Evolutionary conservation across 2,888 invertebrate species (phyloP), one percentile per base, ranked within the genome.

Genomic region (Oconnorella tubifera): DNA sequence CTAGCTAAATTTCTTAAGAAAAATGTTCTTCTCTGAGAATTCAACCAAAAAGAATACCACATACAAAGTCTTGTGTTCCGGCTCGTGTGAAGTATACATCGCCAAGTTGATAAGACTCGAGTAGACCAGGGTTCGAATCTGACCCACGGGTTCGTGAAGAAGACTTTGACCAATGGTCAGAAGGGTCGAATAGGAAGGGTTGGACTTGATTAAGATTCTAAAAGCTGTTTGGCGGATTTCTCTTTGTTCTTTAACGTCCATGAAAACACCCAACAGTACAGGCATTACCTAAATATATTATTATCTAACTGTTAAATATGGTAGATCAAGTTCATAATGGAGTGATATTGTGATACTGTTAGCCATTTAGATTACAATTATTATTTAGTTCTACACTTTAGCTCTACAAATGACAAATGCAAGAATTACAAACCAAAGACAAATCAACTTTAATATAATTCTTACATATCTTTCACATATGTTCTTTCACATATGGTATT

Each of bases 51-150:
- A 19, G 14, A 25, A 27, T 23, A 6, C 4, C 14, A 23, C 53
- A 23, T 27, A 51, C 53, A 51, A 27, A 6, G 10, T 6, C 25
- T 25, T 51, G 53, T 51, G 53, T 27, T 51, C 53, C 4, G 25
- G 53, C 25, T 51, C 14, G 14, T 51, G 53, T 25, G 53, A 51
- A 6, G 10, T 25, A 6, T 51, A 25, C 4, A 10, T 6, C 6
- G 53, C 53, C 14, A 51, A 27, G 10, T 10, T 51, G 53, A 51
- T 25, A 6, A 51, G 53, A 23, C 4, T 51, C 6, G 53, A 23
- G 53, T 51, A 51, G 53, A 51, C 53, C 23, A 51, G 53, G 25
- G 14, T 51, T 19, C 53, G 53, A 27, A 51, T 51, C 25, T 51
- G 53, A 25, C 23, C 6, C 23, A 27, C 14, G 6, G 53, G 10